These are phyloP conservation scores for Drosophila yooni DNA, from an alignment of 2,888 invertebrate species.

Conservation along the genomic window DNA sequence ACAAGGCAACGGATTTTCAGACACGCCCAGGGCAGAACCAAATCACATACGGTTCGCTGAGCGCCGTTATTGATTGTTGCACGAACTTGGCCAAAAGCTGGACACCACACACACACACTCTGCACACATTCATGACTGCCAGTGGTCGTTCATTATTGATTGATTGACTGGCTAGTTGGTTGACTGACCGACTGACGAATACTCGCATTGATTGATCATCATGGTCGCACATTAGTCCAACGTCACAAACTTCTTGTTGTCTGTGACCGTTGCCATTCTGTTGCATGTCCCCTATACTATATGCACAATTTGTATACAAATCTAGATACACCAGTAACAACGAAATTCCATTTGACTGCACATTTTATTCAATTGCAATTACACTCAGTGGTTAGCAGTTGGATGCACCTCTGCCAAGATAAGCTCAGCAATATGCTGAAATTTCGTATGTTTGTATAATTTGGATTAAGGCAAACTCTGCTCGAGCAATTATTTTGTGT, in stretches of 20 bases:
- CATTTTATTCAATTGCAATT: not conserved
- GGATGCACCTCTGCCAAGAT: not conserved
- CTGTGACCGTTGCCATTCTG: conserved; percentile 13
- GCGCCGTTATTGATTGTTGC: conserved; percentile 57
- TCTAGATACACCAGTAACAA: not conserved
- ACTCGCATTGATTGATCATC: conserved; percentile 62
- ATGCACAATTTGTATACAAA: not conserved
- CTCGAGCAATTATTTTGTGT: not conserved
- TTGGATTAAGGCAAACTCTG: not conserved
- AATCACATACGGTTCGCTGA: conserved; percentile 36
- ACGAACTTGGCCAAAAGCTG: conserved; percentile 42
- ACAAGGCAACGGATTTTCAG: conserved; percentile 25
- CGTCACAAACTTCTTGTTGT: conserved; percentile 26
- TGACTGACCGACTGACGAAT: conserved; percentile 65
- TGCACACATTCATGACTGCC: not conserved
- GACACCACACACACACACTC: conserved; percentile 7
- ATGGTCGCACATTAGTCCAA: conserved; percentile 46
- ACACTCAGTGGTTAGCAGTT: not conserved
- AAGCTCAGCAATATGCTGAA: not conserved
- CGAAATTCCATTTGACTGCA: not conserved
- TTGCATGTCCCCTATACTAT: not conserved
- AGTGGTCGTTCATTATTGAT: conserved; percentile 54
- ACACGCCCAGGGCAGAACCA: conserved; percentile 1
- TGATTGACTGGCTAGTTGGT: conserved; percentile 62
- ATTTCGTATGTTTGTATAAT: not conserved